Base-by-base conservation (phyloP, 2,797 vertebrate genomes). In the Coendou prehensilis region DNA sequence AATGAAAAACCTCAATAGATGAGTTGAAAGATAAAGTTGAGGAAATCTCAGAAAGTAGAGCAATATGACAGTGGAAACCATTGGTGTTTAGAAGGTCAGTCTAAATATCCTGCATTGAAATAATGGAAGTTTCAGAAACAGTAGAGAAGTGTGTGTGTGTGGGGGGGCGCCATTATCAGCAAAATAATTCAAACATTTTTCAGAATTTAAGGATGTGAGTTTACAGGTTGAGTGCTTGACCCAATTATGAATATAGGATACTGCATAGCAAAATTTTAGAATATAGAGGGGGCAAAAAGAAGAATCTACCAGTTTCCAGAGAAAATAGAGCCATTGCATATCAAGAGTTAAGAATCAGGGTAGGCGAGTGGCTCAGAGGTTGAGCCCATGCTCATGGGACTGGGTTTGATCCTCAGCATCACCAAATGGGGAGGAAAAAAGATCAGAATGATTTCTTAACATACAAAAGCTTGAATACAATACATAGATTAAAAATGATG, bases 391-490 rank as follows among this genome's bases (percentile, higher is more conserved):
- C n/a, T 75, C 47, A 94, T 6, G 28, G 14, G 23, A 30, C 26
- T 54, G 9, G 23, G 26, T 63, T 82, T 82, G 26, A 23, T 9
- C 13, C 20, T 6, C 28, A 64, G 61, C 9, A 81, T 6, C 79
- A 28, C 2, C 47, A 83, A 45, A 61, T 18, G 23, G 41, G 11
- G 9, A 2, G 11, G 11, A 26, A 41, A 28, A 41, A 9, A 2
- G 79, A 54, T 91, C 73, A 37, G 33, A 92, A 89, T 90, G 59
- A 56, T 37, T 97, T 82, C 92, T 94, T 89, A 83, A 61, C 37
- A 59, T 54, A 82, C 1, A 69, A 47, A 84, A 95, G 13, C n/a
- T 59, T 91, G 59, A 85, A 52, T 17, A 83, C 71, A 88, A 61
- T 73, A 54, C 52, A 47, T 13, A 37, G 76, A 10, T 81, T 89